Base-by-base conservation (phyloP, 1,140 invertebrate genomes). In the Lepidurus arcticus region DNA sequence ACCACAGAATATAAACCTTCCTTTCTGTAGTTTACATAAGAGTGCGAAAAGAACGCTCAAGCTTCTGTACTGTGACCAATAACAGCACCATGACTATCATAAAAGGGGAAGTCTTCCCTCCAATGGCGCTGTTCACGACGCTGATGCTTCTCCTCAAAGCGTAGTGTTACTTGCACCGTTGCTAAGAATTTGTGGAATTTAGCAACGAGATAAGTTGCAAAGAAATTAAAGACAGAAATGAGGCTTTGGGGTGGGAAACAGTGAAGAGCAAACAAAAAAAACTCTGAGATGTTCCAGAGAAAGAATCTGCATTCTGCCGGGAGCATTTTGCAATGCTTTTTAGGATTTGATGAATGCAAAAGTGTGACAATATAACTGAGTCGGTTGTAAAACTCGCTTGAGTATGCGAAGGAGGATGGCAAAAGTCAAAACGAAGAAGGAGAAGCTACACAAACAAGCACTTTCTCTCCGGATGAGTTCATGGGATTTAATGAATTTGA, bases 381-480 rank as follows among this genome's bases (percentile, higher is more conserved):
- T 47, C 45, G 10, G 45, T 21, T 65, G 8, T 65, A 13, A 13
- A 21, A 65, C 8, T 65, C 9, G 53, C 53, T 65, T 47, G 45
- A 47, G 16, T 2, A 47, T 47, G 5, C 16, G 53, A 65, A 9
- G 53, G 13, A 65, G 13, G 53, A 65, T 65, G 53, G 16, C 21
- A 21, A 7, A 9, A 0, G 16, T 16, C 16, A 13, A 16, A 65
- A n/a, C 16, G 53, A 65, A n/a, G 53, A 65, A 65, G 16, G 21
- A 65, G 53, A 65, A 65, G 53, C 53, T 65, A 13, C 53, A 65
- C 53, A 65, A 65, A 65, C 53, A 65, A 65, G 53, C 53, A 65
- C 53, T 65, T 65, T 65, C 53, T 65, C 53, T 65, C 53, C 53
- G 53, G 53, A 65, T 65, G 53, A 65, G 53, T 65, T 65, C 53